Conservation (phyloP, 2,113 vertebrate species). For the Forbesichthys agassizii region DNA sequence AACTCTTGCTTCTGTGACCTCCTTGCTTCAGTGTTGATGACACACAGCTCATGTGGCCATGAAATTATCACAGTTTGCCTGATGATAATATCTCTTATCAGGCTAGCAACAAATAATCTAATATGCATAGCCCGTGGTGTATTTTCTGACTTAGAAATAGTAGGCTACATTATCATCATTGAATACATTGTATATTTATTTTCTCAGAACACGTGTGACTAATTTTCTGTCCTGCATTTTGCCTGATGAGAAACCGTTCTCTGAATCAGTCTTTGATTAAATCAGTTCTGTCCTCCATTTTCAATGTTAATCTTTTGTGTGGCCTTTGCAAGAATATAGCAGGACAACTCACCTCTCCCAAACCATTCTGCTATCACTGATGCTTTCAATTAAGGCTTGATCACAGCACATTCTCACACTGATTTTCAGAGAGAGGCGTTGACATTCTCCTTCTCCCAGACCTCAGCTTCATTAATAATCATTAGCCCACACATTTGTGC, state of each 20-base stretch:
- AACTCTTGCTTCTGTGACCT: too few species aligned
- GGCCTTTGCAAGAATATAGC: constrained; percentile 16
- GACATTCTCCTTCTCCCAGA: constrained; percentile 26
- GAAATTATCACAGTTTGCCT: too few species aligned
- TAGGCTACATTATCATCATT: not conserved
- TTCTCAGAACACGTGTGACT: constrained; percentile 1
- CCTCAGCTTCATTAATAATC: constrained; percentile 48
- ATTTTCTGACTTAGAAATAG: not conserved
- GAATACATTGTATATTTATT: not conserved
- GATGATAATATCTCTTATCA: too few species aligned
- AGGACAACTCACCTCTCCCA: constrained; percentile 14
- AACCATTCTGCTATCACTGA: constrained; percentile 11
- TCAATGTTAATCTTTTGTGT: constrained; percentile 19
- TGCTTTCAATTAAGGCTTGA: constrained; percentile 14
- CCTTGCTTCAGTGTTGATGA: too few species aligned
- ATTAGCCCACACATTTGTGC: constrained; percentile 29
- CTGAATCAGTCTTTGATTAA: too few species aligned
- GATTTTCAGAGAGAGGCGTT: constrained; percentile 30
- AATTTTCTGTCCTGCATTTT: not conserved
- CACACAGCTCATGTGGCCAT: too few species aligned
- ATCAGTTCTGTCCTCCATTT: not conserved
- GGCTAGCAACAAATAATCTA: not conserved
- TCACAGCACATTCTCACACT: constrained; percentile 33
- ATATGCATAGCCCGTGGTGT: not conserved
- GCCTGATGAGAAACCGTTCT: constrained; percentile 6